Base-by-base conservation (phyloP, 2,113 vertebrate species). In the Amblyopsis rosae region DNA sequence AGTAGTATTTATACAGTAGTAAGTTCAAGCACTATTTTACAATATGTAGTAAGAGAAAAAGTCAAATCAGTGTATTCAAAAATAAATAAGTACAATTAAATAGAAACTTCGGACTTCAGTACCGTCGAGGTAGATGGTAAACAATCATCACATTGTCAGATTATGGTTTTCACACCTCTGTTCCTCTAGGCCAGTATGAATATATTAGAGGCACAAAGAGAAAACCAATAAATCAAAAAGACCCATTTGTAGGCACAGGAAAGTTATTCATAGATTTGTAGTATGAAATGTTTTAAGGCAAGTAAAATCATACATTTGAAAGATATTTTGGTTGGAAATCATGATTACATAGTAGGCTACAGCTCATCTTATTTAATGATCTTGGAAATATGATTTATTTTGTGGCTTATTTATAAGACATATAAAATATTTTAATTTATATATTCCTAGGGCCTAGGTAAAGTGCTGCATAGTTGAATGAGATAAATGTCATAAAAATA, bases 391-490 rank as follows among this genome's bases (percentile, higher is more conserved):
- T 51, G 19, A 33, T 58, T 41, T 41, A 41, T 41, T 41, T 41
- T 41, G 35, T 41, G 35, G 4, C 35, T 8, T 41, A 26, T 26
- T 2, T 26, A 26, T 26, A 26, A 26, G 26, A 26, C 19, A 53
- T 15, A n/a, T 15, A 26, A 48, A 16, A 4, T 57, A 35, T 35
- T 66, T 50, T 70, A 51, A 41, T 59, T 69, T 56, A 49, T 60
- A 69, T 59, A 65, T 17, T 57, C 54, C 51, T 62, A 54, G 19
- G 79, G 70, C 60, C 35, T 9, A 70, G 70, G 84, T 89, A 89
- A 90, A 90, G 84, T 89, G 89, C 88, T 91, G 70, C 64, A 71
- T 67, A 77, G 67, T 80, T 77, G 81, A 81, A 60, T 59, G 70
- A 81, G 46, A 70, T 75, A 68, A 49, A 65, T 75, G 12, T 41